A percentile compares a stretch with the other conserved stretches of the same genome.
Evolutionary conservation across 2,888 invertebrate species (phyloP).

Genomic region (Xanthorhoe spadicearia): DNA sequence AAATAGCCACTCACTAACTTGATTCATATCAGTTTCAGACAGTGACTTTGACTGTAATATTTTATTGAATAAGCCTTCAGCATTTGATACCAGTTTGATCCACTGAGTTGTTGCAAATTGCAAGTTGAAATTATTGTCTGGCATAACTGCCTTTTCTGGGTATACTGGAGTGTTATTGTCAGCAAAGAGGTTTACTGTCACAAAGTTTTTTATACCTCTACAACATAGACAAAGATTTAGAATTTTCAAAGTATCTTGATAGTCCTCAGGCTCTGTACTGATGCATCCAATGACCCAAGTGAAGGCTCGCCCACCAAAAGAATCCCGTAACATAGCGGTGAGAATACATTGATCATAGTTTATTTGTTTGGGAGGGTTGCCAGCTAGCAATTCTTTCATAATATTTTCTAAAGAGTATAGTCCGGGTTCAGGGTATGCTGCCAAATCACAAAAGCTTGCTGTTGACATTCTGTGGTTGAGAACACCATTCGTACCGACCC

Average conservation of each 20-base stretch:
- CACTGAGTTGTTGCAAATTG: slow-evolving; percentile 94
- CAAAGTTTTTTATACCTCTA: slow-evolving; percentile 88
- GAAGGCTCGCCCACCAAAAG: slow-evolving; percentile 90
- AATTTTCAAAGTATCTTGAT: slow-evolving; percentile 88
- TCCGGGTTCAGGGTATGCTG: slow-evolving; percentile 86
- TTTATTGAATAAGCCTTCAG: slow-evolving; percentile 92
- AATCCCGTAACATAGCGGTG: slow-evolving; percentile 88
- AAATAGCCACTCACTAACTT: slow-evolving; percentile 91
- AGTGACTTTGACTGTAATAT: slow-evolving; percentile 89
- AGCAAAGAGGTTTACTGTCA: slow-evolving; percentile 89
- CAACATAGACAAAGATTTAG: slow-evolving; percentile 88
- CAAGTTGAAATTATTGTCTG: slow-evolving; percentile 86
- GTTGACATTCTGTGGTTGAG: slow-evolving; percentile 89
- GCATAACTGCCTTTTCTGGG: slow-evolving; percentile 66
- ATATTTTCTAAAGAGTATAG: slow-evolving; percentile 88
- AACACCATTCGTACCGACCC: slow-evolving; percentile 87
- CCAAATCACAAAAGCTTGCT: slow-evolving; percentile 90
- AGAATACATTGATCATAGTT: slow-evolving; percentile 88
- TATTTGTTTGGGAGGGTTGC: slow-evolving; percentile 80
- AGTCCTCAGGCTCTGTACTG: slow-evolving; percentile 88
- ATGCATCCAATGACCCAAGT: slow-evolving; percentile 89
- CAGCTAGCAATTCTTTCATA: slow-evolving; percentile 84
- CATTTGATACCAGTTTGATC: slow-evolving; percentile 92
- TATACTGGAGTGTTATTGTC: slow-evolving; percentile 86
- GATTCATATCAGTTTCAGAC: slow-evolving; percentile 89